Conservation (phyloP, 2,888 invertebrate genomes). For the Brachyopa scutellaris region DNA sequence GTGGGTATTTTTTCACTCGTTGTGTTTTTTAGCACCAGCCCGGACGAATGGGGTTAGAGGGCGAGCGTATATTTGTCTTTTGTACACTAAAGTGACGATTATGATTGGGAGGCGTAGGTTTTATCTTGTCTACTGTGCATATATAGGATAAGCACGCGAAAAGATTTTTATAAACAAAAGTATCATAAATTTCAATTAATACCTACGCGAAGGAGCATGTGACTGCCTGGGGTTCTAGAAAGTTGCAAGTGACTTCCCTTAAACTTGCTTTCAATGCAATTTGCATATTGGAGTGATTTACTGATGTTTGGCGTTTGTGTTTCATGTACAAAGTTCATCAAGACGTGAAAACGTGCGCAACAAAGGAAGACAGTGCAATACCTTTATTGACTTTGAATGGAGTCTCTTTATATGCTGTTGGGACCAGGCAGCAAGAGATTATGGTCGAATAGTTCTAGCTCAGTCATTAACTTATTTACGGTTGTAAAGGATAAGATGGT, state of each 20-base stretch:
- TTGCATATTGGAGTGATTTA: neutral
- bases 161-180: constrained; percentile 11
- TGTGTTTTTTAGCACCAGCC: constrained; percentile 14
- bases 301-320: neutral
- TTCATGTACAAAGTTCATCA: neutral
- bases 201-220: neutral
- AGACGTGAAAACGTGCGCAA: too few species aligned
- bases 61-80: neutral
- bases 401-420: too few species aligned
- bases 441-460: too few species aligned
- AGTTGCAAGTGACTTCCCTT: neutral
- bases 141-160: constrained; percentile 39
- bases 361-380: too few species aligned
- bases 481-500: too few species aligned
- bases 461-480: too few species aligned
- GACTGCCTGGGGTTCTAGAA: constrained; percentile 3
- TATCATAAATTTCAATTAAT: constrained; percentile 30
- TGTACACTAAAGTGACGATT: constrained; percentile 6
- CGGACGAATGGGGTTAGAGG: constrained; percentile 22
- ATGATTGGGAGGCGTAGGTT: constrained; percentile 19
- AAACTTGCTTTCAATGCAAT: neutral
- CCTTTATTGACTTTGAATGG: too few species aligned
- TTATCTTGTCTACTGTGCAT: constrained; percentile 31
- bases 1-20: neutral
- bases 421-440: too few species aligned